Conservation (phyloP, 1,140 invertebrate species). For the Heliconius hermathena region DNA sequence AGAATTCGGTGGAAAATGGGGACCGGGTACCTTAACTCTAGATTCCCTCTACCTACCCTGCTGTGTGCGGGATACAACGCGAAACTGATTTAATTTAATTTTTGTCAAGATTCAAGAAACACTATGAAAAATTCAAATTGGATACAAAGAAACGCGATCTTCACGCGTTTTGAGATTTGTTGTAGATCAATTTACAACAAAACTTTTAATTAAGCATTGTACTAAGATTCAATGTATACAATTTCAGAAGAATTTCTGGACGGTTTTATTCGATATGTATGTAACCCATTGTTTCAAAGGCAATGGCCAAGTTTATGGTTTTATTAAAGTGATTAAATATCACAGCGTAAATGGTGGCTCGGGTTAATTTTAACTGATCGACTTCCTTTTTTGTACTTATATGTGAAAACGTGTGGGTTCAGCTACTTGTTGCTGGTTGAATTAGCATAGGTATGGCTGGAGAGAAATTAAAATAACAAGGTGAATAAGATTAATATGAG, state of each 20-base stretch:
- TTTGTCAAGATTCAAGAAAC: not conserved
- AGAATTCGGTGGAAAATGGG: too few species aligned
- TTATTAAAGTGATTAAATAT: slow-evolving; percentile 74
- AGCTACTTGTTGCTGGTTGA: slow-evolving; percentile 32
- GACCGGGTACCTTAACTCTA: too few species aligned
- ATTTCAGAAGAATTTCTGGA: slow-evolving; percentile 28
- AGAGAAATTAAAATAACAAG: not conserved
- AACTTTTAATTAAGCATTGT: slow-evolving; percentile 69
- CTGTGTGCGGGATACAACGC: too few species aligned
- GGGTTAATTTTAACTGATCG: slow-evolving; percentile 49
- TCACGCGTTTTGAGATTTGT: slow-evolving; percentile 26
- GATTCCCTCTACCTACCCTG: too few species aligned
- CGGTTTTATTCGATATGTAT: slow-evolving; percentile 52
- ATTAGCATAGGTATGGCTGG: not conserved
- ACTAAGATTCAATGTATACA: slow-evolving; percentile 34
- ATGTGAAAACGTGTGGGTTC: slow-evolving; percentile 35
- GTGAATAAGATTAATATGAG: not conserved
- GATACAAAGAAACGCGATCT: not conserved
- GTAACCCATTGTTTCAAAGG: slow-evolving; percentile 55
- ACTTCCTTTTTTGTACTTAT: slow-evolving; percentile 43
- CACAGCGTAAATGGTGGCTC: slow-evolving; percentile 57
- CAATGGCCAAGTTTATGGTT: slow-evolving; percentile 56
- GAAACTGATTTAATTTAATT: too few species aligned
- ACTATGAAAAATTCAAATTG: not conserved
- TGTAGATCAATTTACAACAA: slow-evolving; percentile 32